These are phyloP conservation scores for Drosophila ezoana DNA, from an alignment of 2,888 invertebrate genomes.

Conservation along the genomic window DNA sequence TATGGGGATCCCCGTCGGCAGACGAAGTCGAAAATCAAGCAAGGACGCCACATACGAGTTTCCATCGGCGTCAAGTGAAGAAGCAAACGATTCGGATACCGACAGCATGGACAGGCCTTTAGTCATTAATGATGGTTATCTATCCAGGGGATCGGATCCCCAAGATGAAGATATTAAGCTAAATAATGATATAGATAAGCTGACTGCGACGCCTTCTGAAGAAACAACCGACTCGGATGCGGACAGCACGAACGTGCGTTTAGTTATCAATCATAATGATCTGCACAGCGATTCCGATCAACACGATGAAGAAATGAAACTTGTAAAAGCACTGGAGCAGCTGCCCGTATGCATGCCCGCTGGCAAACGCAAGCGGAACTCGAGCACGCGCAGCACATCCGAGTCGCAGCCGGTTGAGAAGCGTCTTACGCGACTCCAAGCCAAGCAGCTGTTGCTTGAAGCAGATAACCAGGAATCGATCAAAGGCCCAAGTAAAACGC, in stretches of 20 bases:
- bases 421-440: slow-evolving; percentile 36
- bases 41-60: no score
- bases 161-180: background rate
- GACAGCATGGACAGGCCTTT: background rate
- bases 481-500: background rate
- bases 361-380: slow-evolving; percentile 34
- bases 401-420: slow-evolving; percentile 19
- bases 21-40: no score
- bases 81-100: no score
- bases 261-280: no score
- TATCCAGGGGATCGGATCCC: background rate
- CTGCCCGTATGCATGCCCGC: background rate
- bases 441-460: slow-evolving; percentile 19
- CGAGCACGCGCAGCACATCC: background rate
- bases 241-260: no score
- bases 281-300: background rate
- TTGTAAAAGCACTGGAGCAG: background rate
- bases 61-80: no score
- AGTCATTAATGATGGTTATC: slow-evolving; percentile 7
- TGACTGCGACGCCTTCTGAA: no score
- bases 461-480: background rate
- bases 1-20: no score
- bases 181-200: no score
- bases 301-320: background rate
- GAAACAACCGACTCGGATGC: no score